Evolutionary conservation across 2,113 vertebrate species (phyloP).

Genomic region (Notechis scutatus): DNA sequence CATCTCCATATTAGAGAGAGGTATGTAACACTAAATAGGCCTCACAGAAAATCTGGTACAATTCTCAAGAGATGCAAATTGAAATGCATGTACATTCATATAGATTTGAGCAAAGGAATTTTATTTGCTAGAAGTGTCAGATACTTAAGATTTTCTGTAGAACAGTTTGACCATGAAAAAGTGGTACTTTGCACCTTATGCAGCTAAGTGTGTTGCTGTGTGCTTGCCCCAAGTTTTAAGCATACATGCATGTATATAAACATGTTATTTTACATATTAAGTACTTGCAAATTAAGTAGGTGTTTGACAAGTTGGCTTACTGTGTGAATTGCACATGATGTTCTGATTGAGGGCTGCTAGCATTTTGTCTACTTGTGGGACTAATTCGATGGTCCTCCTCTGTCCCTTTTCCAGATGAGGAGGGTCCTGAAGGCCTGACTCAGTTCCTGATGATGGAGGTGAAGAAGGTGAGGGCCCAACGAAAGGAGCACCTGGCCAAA

Average conservation of each 20-base stretch:
- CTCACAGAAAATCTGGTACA: not conserved
- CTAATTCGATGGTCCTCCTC: slow-evolving; percentile 7
- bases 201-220: not conserved
- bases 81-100: rapidly evolving
- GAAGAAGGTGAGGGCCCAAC: slow-evolving; percentile 82
- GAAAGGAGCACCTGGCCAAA: slow-evolving; percentile 77
- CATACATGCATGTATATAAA: not conserved
- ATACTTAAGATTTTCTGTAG: not conserved
- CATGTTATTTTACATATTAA: not conserved
- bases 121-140: not conserved
- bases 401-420: slow-evolving; percentile 75
- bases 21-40: not conserved
- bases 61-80: not conserved
- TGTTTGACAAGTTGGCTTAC: not conserved
- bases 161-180: not conserved
- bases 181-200: not conserved
- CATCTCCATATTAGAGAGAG: not conserved
- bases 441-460: slow-evolving; percentile 95
- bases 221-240: not conserved
- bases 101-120: not conserved
- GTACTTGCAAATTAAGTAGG: not conserved
- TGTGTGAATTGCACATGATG: not conserved
- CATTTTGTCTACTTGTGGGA: not conserved
- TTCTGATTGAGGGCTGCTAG: not conserved
- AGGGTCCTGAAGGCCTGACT: slow-evolving; percentile 90